Percentiles rank a stretch among this genome's conserved stretches.
These are phyloP conservation scores for Metopia argyrocephala DNA, from an alignment of 2,888 invertebrate genomes.

Conservation along the genomic window DNA sequence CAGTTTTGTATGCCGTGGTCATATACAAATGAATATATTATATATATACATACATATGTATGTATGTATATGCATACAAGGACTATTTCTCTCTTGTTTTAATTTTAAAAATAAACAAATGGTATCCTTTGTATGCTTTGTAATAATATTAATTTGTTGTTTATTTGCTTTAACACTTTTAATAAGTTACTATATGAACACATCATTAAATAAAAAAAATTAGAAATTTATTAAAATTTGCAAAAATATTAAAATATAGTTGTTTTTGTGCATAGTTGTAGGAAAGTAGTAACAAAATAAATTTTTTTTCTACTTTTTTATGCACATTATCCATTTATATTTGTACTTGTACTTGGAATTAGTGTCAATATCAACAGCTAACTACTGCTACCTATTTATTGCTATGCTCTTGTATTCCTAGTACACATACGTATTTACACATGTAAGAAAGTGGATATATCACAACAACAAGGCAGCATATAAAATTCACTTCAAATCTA, in stretches of 20 bases:
- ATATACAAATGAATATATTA: background rate
- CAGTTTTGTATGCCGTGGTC: constrained; percentile 15
- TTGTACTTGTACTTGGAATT: constrained; percentile 45
- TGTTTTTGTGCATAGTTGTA: background rate
- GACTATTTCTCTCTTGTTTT: background rate
- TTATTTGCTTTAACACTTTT: background rate
- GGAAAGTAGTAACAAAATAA: constrained; percentile 21
- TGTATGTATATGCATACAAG: background rate
- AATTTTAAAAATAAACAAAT: too few relatives aligned
- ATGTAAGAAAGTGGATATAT: background rate
- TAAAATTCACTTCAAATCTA: constrained; percentile 44
- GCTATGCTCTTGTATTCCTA: constrained; percentile 5
- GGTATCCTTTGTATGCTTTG: too few relatives aligned
- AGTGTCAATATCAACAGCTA: constrained; percentile 62
- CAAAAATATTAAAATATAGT: background rate
- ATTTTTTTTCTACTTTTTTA: background rate
- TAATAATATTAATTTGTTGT: too few relatives aligned
- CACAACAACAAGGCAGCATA: constrained; percentile 17
- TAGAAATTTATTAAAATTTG: background rate
- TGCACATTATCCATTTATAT: too few relatives aligned
- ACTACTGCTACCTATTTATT: too few relatives aligned
- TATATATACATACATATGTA: background rate
- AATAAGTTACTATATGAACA: background rate
- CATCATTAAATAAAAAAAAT: constrained; percentile 3
- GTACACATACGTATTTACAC: background rate